Percentiles rank a stretch among this genome's conserved stretches.
Evolutionary conservation across 2,888 invertebrate species (phyloP).

Genomic region (Aradus depressus): DNA sequence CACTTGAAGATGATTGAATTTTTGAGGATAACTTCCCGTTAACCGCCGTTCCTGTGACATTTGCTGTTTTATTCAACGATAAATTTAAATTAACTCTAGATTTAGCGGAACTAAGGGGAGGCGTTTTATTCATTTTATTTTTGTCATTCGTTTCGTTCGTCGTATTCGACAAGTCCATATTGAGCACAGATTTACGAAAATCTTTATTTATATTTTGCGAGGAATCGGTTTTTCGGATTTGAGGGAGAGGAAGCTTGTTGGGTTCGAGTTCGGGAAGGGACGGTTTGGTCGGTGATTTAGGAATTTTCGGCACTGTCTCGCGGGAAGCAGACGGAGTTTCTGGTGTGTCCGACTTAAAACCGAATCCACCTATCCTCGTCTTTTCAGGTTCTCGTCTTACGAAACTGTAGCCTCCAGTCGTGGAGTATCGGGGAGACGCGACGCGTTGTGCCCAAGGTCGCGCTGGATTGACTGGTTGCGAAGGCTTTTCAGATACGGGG

Average conservation of each 20-base stretch:
- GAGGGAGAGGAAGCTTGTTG: conserved; percentile 38
- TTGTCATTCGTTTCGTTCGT: conserved; percentile 5
- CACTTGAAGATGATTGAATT: conserved; percentile 12
- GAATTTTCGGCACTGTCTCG: conserved; percentile 10
- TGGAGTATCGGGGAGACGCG: conserved; percentile 20
- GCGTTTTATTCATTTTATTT: not conserved
- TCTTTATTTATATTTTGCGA: conserved; percentile 28
- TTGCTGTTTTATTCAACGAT: conserved; percentile 20
- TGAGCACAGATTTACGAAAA: conserved; percentile 29
- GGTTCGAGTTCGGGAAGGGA: conserved; percentile 28
- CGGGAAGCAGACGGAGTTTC: conserved; percentile 49
- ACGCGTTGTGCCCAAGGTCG: conserved; percentile 1
- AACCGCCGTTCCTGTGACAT: conserved; percentile 13
- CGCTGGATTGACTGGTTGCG: conserved; percentile 9
- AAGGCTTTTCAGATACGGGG: conserved; percentile 20
- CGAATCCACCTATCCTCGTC: conserved; percentile 23
- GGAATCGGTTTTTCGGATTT: conserved; percentile 41
- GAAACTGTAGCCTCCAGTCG: conserved; percentile 35
- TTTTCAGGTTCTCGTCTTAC: conserved; percentile 25
- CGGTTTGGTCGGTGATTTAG: conserved; percentile 13
- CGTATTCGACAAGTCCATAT: conserved; percentile 26
- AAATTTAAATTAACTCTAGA: conserved; percentile 9
- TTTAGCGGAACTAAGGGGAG: not conserved
- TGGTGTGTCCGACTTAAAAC: conserved; percentile 43
- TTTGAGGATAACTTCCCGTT: conserved; percentile 15